Evolutionary conservation across 2,113 vertebrate genomes (phyloP), one percentile per base, ranked within the genome.

Genomic region (Phyllopteryx taeniolatus): DNA sequence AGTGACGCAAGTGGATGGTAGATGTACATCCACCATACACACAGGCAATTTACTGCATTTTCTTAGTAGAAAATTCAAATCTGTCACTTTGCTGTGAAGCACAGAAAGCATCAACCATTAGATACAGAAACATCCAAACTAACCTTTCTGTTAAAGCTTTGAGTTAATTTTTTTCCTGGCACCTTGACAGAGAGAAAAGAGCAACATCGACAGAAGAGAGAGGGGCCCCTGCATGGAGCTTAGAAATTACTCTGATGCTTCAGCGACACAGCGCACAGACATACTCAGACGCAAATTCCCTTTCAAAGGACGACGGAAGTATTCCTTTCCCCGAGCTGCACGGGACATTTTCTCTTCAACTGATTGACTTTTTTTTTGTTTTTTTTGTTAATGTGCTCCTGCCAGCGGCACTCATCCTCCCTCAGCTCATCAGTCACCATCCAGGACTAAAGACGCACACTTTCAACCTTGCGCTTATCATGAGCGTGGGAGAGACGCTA

Each of bases 101-200:
- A 70, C 53, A n/a, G 68, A 64, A 44, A 68, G 74, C 54, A 27
- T 49, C 14, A 81, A 76, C 39, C 57, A 73, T 71, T 66, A 72
- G 69, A 67, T 68, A 47, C 62, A 67, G 15, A 72, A 51, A 65
- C 68, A 65, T 67, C 56, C 43, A 68, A 11, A 22, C 44, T 61
- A 71, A 67, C 56, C 57, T 68, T 60, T 73, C 22, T 17, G 46
- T 54, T 3, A 14, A 68, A 54, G 11, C 22, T 72, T 69, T 64
- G 42, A 80, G 49, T 70, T 78, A 10, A 70, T 77, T 74, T 81
- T 44, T 68, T 27, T 67, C 56, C 31, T 14, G 31, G 33, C 65
- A 51, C 22, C 54, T 72, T 35, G 70, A 51, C 17, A 60, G 70
- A 46, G 14, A 31, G 57, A 27, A 68, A 51, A 44, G 60, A 71